Percentiles rank a stretch among this genome's conserved stretches.
Conservation (phyloP, 2,113 vertebrate species). For the Phalacrocorax pelagicus region DNA sequence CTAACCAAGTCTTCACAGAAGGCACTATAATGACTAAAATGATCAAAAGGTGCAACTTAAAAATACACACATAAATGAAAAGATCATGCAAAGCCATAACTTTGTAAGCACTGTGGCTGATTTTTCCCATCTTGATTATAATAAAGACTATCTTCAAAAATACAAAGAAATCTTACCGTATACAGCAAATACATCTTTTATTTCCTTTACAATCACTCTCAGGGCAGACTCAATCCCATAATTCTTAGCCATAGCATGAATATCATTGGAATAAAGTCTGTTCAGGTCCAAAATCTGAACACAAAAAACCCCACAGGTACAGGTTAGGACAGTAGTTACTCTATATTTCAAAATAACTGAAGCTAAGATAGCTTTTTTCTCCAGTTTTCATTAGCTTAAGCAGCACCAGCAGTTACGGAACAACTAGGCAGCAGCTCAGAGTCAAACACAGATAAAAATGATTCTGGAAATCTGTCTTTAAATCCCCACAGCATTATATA, state of each 20-base stretch:
- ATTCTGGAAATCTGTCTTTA: neutral
- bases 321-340: neutral
- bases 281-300: slow-evolving; percentile 86
- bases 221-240: slow-evolving; percentile 95
- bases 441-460: neutral
- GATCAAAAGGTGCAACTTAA: neutral
- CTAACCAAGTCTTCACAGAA: neutral
- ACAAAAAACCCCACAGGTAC: neutral
- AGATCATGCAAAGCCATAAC: neutral
- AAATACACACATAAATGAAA: neutral
- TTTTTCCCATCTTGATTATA: neutral
- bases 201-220: slow-evolving; percentile 94
- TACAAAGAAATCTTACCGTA: slow-evolving; percentile 80
- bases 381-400: neutral
- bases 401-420: neutral
- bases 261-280: slow-evolving; percentile 91
- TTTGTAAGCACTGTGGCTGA: neutral
- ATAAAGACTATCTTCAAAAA: neutral
- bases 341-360: neutral
- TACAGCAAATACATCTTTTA: slow-evolving; percentile 97
- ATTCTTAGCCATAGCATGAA: slow-evolving; percentile 91
- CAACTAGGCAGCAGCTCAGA: neutral
- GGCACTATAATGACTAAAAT: neutral
- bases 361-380: neutral
- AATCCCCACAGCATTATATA: neutral